Base-by-base conservation (phyloP, 2,797 vertebrate genomes). In the Salmo trutta region DNA sequence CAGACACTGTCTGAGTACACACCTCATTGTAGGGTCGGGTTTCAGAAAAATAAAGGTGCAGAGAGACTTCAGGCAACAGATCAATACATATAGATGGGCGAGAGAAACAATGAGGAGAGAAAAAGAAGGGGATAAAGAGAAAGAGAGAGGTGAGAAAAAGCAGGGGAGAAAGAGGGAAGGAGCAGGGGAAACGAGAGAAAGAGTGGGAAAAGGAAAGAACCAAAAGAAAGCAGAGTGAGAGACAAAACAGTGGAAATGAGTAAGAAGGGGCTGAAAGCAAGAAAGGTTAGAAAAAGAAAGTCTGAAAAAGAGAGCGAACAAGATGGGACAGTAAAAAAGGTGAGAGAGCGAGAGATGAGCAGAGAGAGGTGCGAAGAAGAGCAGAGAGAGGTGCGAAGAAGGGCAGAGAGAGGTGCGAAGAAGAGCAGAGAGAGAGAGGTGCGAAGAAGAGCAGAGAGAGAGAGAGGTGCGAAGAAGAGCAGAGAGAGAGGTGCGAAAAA, bases 1-100 rank as follows among this genome's bases (percentile, higher is more conserved):
- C 17, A 59, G 6, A 19, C 19, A 59, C 54, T 59, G 54, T 59
- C 54, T 59, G 75, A 53, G 54, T 66, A 53, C 53, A 71, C 81
- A 73, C 71, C 74, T 71, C 67, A 53, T 66, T 78, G 74, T 75
- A 62, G 47, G 62, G 71, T 75, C 21, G 67, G 68, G 41, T 85
- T 79, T 31, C 76, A 80, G 84, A 83, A 75, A 89, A 88, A 87
- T 87, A 73, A 88, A 84, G 66, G 67, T 56, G 67, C 27, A 16
- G 1, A 29, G 51, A 56, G 66, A 76, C 36, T 36, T 7, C 36
- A 36, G 6, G 6, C 6, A 36, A 36, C 12, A 75, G 84, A 81
- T 85, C 76, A 75, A 79, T 70, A 24, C 21, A 24, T 8, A 65
- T 70, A 75, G 74, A 80, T 66, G 76, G 41, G 79, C 75, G 54